Conservation (phyloP, 2,113 vertebrate genomes). For the Neofelis nebulosa region DNA sequence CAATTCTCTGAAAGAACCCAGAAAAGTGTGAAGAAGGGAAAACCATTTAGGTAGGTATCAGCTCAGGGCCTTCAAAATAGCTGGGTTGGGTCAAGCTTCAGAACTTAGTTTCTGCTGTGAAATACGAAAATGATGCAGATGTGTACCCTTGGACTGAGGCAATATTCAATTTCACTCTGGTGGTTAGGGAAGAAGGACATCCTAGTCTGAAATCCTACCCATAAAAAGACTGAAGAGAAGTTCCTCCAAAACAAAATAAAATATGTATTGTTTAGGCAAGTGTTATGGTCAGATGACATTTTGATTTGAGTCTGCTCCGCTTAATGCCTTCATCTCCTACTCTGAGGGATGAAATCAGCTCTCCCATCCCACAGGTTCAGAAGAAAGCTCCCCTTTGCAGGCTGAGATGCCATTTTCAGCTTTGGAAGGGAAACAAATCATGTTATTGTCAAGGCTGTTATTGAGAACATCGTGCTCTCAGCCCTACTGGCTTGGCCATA, state of each 20-base stretch:
- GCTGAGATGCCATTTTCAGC: constrained; percentile 25
- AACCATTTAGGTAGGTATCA: background rate
- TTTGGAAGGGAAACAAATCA: constrained; percentile 55
- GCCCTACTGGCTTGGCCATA: constrained; percentile 51
- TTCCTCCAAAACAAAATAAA: constrained; percentile 48
- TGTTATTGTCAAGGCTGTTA: constrained; percentile 61
- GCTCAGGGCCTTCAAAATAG: background rate
- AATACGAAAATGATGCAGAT: background rate
- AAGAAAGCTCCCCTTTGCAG: constrained; percentile 50
- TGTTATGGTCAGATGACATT: background rate
- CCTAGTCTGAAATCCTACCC: background rate
- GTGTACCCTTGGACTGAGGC: background rate
- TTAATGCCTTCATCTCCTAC: background rate
- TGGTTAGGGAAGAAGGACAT: background rate
- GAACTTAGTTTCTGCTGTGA: background rate
- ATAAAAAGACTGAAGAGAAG: background rate
- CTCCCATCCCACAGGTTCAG: background rate
- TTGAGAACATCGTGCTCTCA: constrained; percentile 55
- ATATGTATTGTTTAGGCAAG: background rate
- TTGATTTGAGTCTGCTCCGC: background rate
- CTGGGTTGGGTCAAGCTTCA: background rate
- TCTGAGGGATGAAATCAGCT: background rate
- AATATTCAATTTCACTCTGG: background rate
- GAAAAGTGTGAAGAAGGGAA: background rate
- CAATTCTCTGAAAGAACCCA: background rate